Evolutionary conservation across 2,888 invertebrate genomes (phyloP).

Genomic region (Cryptocheilus praepositus): DNA sequence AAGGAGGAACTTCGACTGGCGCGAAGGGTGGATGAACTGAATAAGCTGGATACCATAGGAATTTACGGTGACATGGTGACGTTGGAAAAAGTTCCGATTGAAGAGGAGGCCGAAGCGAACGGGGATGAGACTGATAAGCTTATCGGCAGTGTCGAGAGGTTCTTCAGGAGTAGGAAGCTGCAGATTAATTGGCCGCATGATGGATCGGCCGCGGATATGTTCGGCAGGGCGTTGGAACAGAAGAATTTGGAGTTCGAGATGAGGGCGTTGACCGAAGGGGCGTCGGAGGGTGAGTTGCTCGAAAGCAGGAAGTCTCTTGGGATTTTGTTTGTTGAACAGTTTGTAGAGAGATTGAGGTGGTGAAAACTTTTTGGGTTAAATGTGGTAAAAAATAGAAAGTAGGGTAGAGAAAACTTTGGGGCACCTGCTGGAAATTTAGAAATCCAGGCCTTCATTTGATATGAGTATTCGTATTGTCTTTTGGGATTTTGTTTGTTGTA

Average conservation of each 20-base stretch:
- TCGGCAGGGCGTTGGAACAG: conserved; percentile 68
- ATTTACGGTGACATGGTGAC: conserved; percentile 67
- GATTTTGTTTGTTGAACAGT: no score
- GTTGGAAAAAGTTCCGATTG: conserved; percentile 62
- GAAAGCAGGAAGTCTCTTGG: background rate
- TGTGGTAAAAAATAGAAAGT: no score
- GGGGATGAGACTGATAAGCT: conserved; percentile 60
- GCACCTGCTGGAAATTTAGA: no score
- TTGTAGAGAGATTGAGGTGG: no score
- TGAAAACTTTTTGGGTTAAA: no score
- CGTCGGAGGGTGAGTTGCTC: conserved; percentile 67
- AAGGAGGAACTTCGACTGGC: conserved; percentile 59
- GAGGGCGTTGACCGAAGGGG: conserved; percentile 59
- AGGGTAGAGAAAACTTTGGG: no score
- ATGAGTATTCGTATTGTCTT: no score
- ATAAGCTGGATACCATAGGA: conserved; percentile 55
- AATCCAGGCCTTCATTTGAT: no score
- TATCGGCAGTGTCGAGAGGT: conserved; percentile 65
- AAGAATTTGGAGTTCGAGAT: conserved; percentile 65
- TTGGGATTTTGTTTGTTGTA: no score
- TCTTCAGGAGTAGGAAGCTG: conserved; percentile 64
- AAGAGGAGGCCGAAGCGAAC: conserved; percentile 26
- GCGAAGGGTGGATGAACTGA: conserved; percentile 64
- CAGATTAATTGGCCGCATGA: conserved; percentile 64
- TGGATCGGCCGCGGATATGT: conserved; percentile 66